These are phyloP conservation scores for Platichthys stellatus DNA, from an alignment of 2,113 vertebrate genomes.

Conservation along the genomic window DNA sequence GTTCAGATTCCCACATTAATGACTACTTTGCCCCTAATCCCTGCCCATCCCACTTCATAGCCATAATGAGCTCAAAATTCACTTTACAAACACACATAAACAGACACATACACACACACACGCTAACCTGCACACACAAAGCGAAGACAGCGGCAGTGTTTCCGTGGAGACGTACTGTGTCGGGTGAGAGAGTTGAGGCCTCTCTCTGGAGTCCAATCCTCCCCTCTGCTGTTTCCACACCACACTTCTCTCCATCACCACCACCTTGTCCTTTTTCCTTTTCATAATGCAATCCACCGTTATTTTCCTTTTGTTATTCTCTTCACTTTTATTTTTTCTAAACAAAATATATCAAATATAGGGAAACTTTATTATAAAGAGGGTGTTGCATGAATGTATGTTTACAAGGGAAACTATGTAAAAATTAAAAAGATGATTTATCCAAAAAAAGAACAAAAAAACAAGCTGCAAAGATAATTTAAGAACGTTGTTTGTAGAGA, in stretches of 20 bases:
- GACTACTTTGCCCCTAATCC: constrained; percentile 42
- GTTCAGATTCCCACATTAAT: constrained; percentile 46
- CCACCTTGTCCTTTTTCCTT: constrained; percentile 27
- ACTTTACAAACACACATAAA: background rate
- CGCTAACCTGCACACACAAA: constrained; percentile 15
- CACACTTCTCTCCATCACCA: constrained; percentile 47
- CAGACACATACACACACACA: background rate
- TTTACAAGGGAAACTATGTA: constrained; percentile 85
- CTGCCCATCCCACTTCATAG: constrained; percentile 45
- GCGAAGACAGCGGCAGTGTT: constrained; percentile 16
- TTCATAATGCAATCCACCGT: constrained; percentile 57
- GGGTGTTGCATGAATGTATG: constrained; percentile 90
- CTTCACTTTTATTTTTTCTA: constrained; percentile 42
- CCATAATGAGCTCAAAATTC: constrained; percentile 40
- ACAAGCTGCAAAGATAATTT: constrained; percentile 73
- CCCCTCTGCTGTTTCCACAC: constrained; percentile 51
- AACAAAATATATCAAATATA: constrained; percentile 84
- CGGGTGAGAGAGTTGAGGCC: constrained; percentile 40
- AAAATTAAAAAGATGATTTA: constrained; percentile 74
- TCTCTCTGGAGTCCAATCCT: constrained; percentile 46
- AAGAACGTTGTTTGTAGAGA: constrained; percentile 80
- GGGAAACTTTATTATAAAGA: constrained; percentile 85
- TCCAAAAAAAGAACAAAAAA: constrained; percentile 69
- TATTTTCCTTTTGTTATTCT: constrained; percentile 59
- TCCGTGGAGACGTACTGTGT: constrained; percentile 56